These are phyloP conservation scores for Himantopus leucocephalus DNA, from an alignment of 2,113 vertebrate genomes.

Conservation along the genomic window DNA sequence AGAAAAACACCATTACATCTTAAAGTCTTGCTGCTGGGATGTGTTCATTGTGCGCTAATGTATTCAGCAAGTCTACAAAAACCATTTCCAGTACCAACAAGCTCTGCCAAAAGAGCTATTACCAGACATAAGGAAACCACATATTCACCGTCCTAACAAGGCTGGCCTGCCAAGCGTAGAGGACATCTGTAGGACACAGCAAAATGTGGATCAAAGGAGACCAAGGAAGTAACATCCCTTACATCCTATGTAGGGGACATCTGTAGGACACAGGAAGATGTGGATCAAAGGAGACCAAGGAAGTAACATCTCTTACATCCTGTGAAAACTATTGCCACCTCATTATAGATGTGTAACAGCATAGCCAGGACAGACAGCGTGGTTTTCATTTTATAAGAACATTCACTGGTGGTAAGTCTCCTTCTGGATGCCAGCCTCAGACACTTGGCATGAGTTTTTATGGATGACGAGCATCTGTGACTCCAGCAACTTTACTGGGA, in stretches of 20 bases:
- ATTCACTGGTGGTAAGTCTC: not conserved
- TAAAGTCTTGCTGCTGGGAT: not conserved
- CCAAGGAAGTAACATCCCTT: not conserved
- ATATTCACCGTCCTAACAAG: not conserved
- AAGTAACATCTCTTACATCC: not conserved
- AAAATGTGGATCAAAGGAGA: not conserved
- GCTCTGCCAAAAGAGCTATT: slow-evolving; percentile 45
- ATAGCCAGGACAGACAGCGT: not conserved
- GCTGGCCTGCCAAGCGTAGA: not conserved
- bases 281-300: not conserved
- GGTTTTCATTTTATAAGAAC: not conserved
- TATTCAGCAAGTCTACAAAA: slow-evolving; percentile 33
- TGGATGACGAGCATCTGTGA: not conserved
- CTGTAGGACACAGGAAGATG: not conserved
- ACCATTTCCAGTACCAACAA: not conserved
- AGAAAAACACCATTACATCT: slow-evolving; percentile 14
- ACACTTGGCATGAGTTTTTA: not conserved
- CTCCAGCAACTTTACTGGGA: not conserved
- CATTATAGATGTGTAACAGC: not conserved
- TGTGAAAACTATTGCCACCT: not conserved
- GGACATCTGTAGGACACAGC: not conserved
- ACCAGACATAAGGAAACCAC: slow-evolving; percentile 58
- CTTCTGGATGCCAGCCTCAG: not conserved
- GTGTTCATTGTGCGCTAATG: slow-evolving; percentile 23
- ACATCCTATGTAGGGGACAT: not conserved